These are phyloP conservation scores for Redunca redunca DNA, from an alignment of 2,113 vertebrate genomes.

Conservation along the genomic window DNA sequence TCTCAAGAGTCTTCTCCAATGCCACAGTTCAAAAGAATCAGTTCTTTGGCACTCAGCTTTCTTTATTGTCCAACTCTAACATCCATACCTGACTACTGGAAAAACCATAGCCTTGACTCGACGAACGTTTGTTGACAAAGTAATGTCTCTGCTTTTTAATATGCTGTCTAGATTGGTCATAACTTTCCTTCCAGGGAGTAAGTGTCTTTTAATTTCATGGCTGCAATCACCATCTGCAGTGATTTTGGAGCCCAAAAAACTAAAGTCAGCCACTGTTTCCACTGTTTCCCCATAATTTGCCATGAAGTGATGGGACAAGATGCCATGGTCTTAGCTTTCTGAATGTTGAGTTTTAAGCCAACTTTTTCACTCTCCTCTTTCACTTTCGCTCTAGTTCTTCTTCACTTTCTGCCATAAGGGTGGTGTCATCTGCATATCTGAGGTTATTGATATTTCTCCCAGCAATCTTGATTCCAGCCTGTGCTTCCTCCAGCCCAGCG, in stretches of 20 bases:
- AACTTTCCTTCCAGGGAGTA: not conserved
- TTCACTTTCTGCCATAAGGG: not conserved
- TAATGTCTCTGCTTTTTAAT: not conserved
- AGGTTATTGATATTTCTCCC: not conserved
- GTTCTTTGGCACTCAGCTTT: not conserved
- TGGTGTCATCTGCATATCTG: not conserved
- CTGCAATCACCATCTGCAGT: not conserved
- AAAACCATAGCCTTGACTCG: not conserved
- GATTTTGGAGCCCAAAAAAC: not conserved
- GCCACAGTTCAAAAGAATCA: not conserved
- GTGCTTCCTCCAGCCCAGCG: not conserved
- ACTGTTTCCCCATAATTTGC: not conserved
- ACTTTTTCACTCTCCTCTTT: not conserved
- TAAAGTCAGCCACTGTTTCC: not conserved
- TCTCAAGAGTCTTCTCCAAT: not conserved
- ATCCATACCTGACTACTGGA: not conserved
- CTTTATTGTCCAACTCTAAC: not conserved
- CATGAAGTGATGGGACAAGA: not conserved
- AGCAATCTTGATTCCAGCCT: accelerated
- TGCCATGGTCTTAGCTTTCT: not conserved
- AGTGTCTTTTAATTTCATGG: not conserved
- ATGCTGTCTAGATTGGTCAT: not conserved
- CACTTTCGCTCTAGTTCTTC: not conserved
- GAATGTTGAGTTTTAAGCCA: not conserved
- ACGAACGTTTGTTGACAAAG: accelerated